Evolutionary conservation across 2,888 invertebrate species (phyloP).

Genomic region (Scaptomyza cyrtandrae): DNA sequence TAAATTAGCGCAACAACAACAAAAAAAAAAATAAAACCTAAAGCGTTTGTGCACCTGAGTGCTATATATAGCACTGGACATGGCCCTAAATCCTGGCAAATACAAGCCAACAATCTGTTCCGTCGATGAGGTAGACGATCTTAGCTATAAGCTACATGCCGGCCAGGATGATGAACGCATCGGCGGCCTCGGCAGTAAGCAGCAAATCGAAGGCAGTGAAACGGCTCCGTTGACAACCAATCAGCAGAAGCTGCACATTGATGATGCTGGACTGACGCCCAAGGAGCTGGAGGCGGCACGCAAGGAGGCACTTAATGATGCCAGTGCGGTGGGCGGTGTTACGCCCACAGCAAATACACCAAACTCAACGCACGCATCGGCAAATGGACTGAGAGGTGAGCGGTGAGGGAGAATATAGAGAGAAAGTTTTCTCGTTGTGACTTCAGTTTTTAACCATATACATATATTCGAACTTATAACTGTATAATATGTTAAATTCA

Average conservation of each 20-base stretch:
- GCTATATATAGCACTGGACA: slow-evolving; percentile 22
- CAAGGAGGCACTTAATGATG: slow-evolving; percentile 52
- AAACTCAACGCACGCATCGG: slow-evolving; percentile 71
- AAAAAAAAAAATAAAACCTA: too few relatives aligned
- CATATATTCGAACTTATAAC: too few relatives aligned
- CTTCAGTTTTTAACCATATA: too few relatives aligned
- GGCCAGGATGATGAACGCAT: slow-evolving; percentile 58
- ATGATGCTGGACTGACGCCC: slow-evolving; percentile 69
- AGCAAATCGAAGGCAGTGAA: slow-evolving; percentile 83
- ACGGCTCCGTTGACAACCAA: slow-evolving; percentile 82
- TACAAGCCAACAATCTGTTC: slow-evolving; percentile 81
- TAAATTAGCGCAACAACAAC: slow-evolving; percentile 10
- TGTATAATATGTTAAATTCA: too few relatives aligned
- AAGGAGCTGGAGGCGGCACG: slow-evolving; percentile 77
- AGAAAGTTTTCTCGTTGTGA: too few relatives aligned
- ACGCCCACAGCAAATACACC: slow-evolving; percentile 65
- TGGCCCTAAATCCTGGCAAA: slow-evolving; percentile 80
- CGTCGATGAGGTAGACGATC: slow-evolving; percentile 82
- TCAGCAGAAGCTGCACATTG: slow-evolving; percentile 81
- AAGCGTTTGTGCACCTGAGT: slow-evolving; percentile 12
- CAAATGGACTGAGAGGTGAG: slow-evolving; percentile 80
- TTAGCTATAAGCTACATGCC: slow-evolving; percentile 72
- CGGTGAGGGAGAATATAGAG: neutral
- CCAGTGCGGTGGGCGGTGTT: slow-evolving; percentile 48
- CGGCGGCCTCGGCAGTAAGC: slow-evolving; percentile 51